These are phyloP conservation scores for Delia radicum DNA, from an alignment of 1,140 invertebrate species.

Conservation along the genomic window DNA sequence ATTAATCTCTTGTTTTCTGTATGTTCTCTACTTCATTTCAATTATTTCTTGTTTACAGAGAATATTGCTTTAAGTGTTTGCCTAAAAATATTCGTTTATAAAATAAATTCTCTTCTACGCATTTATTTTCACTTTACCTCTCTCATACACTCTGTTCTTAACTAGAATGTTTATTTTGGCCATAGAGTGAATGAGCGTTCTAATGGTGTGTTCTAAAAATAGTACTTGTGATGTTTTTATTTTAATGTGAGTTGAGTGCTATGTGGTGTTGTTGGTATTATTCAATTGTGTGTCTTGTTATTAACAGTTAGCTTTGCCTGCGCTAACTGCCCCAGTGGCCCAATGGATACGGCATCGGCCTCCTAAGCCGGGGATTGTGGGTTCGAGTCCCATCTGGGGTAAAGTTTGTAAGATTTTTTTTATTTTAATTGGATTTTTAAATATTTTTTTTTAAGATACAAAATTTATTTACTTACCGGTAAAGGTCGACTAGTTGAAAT, in stretches of 20 bases:
- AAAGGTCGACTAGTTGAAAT: constrained; percentile 30
- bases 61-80: no score
- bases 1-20: background rate
- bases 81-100: background rate
- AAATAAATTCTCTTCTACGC: background rate
- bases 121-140: background rate
- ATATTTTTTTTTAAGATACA: constrained; percentile 6
- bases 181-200: no score
- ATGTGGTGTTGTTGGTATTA: background rate
- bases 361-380: constrained; percentile 40
- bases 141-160: no score
- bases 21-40: background rate
- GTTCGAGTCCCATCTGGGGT: constrained; percentile 39
- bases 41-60: no score
- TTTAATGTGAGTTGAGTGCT: background rate
- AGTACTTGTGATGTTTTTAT: background rate
- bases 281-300: background rate
- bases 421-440: background rate
- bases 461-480: constrained; percentile 29
- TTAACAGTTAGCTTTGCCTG: background rate
- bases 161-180: no score
- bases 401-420: constrained; percentile 26
- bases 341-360: constrained; percentile 39
- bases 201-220: constrained; percentile 5
- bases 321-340: constrained; percentile 54